These are phyloP conservation scores for Tribolium freemani DNA, from an alignment of 2,888 invertebrate species.

Conservation along the genomic window DNA sequence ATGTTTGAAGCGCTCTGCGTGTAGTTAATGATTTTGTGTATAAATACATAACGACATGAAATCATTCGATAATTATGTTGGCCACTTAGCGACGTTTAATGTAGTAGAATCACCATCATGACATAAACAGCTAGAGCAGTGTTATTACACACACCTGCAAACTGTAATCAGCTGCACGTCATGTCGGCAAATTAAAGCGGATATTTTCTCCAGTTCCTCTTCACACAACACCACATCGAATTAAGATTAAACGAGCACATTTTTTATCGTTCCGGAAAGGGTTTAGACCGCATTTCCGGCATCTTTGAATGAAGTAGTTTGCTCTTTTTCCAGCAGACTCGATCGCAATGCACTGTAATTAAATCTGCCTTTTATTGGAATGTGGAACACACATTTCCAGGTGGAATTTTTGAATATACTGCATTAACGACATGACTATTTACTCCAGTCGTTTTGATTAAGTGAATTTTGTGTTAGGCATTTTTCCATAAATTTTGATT, in stretches of 20 bases:
- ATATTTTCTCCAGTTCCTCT: conserved; percentile 40
- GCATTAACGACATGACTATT: too few relatives aligned
- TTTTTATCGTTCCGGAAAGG: conserved; percentile 12
- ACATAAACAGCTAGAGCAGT: conserved; percentile 42
- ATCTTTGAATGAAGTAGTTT: neutral
- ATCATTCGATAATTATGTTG: conserved; percentile 35
- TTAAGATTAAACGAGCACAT: conserved; percentile 38
- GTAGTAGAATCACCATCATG: conserved; percentile 39
- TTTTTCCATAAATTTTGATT: neutral
- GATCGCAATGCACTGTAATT: neutral
- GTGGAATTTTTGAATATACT: too few relatives aligned
- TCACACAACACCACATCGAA: conserved; percentile 43
- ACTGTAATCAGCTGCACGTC: conserved; percentile 44
- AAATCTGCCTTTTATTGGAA: neutral
- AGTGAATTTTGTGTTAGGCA: neutral
- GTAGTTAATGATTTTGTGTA: conserved; percentile 28
- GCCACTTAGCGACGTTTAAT: conserved; percentile 36
- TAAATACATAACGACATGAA: conserved; percentile 30
- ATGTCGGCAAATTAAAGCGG: conserved; percentile 42
- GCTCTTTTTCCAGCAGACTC: neutral
- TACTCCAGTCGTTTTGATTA: too few relatives aligned
- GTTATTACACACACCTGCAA: conserved; percentile 44
- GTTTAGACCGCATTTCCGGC: neutral
- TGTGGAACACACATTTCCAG: neutral
- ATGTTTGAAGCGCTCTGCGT: conserved; percentile 14